A percentile compares a stretch with the other conserved stretches of the same genome.
Evolutionary conservation across 2,888 invertebrate genomes (phyloP).

Genomic region (Sceliomorpha sp.): DNA sequence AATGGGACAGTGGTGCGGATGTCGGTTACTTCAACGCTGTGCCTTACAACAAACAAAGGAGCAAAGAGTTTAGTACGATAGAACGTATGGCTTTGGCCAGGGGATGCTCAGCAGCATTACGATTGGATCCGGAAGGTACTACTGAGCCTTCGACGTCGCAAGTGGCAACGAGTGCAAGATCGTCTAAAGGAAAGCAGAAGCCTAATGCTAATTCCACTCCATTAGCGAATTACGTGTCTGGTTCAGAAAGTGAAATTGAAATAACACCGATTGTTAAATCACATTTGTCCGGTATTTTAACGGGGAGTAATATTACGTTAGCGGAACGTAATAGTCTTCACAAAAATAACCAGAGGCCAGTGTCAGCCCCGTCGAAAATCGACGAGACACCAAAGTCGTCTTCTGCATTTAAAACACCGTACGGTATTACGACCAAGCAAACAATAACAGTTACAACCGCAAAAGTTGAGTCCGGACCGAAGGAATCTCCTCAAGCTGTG

Average conservation of each 20-base stretch:
- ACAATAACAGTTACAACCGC: slow-evolving; percentile 49
- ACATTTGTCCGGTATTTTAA: slow-evolving; percentile 65
- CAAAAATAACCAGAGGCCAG: slow-evolving; percentile 19
- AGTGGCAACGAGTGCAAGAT: slow-evolving; percentile 31
- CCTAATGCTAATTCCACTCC: slow-evolving; percentile 77
- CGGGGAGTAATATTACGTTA: slow-evolving; percentile 56
- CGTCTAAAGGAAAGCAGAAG: slow-evolving; percentile 37
- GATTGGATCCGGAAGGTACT: slow-evolving; percentile 81
- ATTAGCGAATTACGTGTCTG: slow-evolving; percentile 62
- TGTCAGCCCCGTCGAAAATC: slow-evolving; percentile 14
- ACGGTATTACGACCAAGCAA: slow-evolving; percentile 40
- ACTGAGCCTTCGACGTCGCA: slow-evolving; percentile 64
- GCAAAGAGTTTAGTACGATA: slow-evolving; percentile 83
- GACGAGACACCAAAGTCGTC: slow-evolving; percentile 57
- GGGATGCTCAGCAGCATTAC: slow-evolving; percentile 77
- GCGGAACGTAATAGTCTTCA: slow-evolving; percentile 50
- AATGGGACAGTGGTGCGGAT: slow-evolving; percentile 94
- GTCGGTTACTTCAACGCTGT: slow-evolving; percentile 87
- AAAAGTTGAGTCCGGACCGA: not conserved
- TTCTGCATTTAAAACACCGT: slow-evolving; percentile 56
- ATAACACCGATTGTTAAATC: slow-evolving; percentile 76
- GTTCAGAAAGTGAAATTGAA: slow-evolving; percentile 73
- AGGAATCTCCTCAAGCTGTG: slow-evolving; percentile 39
- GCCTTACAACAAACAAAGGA: slow-evolving; percentile 76
- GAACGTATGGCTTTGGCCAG: slow-evolving; percentile 83